These are phyloP conservation scores for Cantharis rufa DNA, from an alignment of 2,888 invertebrate genomes.

Conservation along the genomic window DNA sequence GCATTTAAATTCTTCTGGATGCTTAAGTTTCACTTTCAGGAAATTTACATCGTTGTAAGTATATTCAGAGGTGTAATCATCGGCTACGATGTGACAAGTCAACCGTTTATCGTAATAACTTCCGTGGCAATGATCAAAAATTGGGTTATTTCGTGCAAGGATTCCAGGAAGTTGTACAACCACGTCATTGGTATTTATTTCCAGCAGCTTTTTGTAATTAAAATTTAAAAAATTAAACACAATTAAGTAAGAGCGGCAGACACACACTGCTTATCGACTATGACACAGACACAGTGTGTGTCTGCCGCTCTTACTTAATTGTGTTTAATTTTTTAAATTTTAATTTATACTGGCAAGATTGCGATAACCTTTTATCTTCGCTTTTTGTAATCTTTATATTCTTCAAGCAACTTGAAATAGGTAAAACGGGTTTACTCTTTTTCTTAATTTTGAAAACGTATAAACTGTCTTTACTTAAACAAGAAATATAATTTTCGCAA, in stretches of 20 bases:
- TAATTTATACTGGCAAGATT: no score
- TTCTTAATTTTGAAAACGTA: background rate
- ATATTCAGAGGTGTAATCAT: background rate
- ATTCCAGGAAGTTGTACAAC: background rate
- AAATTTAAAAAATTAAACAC: no score
- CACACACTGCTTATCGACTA: no score
- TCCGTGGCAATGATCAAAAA: background rate
- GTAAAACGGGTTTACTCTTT: background rate
- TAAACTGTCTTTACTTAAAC: background rate
- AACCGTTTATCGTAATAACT: background rate
- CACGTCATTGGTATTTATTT: background rate
- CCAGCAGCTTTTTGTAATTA: background rate
- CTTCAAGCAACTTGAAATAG: background rate
- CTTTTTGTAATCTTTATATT: background rate
- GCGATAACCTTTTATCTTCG: no score
- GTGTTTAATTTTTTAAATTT: no score
- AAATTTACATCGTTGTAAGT: background rate
- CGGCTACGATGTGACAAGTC: background rate
- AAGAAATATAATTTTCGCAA: background rate
- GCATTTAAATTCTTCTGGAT: background rate
- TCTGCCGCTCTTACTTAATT: no score
- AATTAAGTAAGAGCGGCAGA: no score
- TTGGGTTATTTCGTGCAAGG: background rate
- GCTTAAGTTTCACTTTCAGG: background rate
- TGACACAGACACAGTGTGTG: no score